Conservation (phyloP, 2,113 vertebrate genomes). For the Triplophysa dalaica region DNA sequence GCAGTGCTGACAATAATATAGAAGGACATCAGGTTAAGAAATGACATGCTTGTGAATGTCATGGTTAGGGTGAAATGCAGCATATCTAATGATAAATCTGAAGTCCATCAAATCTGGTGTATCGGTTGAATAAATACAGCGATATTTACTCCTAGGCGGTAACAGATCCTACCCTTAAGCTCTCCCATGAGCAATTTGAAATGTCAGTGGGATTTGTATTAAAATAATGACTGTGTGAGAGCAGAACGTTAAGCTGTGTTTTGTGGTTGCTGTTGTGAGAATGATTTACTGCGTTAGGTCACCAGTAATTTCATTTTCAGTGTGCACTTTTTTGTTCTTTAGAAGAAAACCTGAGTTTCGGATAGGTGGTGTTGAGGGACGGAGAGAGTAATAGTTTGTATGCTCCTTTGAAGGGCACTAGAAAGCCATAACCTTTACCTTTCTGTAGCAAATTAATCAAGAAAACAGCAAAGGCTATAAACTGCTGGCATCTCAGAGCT, state of each 20-base stretch:
- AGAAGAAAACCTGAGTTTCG: neutral
- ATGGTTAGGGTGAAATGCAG: neutral
- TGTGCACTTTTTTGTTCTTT: slow-evolving; percentile 35
- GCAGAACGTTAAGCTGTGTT: slow-evolving; percentile 7
- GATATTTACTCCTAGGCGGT: neutral
- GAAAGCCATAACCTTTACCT: slow-evolving; percentile 47
- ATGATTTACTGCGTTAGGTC: slow-evolving; percentile 28
- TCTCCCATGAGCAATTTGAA: neutral
- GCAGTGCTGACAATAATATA: neutral
- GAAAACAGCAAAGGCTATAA: slow-evolving; percentile 39
- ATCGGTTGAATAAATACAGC: neutral
- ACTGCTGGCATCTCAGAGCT: slow-evolving; percentile 14
- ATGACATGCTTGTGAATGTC: neutral
- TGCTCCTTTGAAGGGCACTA: slow-evolving; percentile 27
- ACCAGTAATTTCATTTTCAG: slow-evolving; percentile 45
- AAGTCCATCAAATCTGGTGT: neutral
- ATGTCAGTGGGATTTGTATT: slow-evolving; percentile 35
- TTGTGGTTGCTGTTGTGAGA: slow-evolving; percentile 25
- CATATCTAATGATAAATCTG: neutral
- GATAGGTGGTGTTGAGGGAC: neutral
- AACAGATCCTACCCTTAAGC: slow-evolving; percentile 1
- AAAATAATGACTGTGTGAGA: slow-evolving; percentile 27
- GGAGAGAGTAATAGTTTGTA: slow-evolving; percentile 20
- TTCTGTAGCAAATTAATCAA: slow-evolving; percentile 33
- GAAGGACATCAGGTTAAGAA: neutral